phyloP scores from a whole-genome alignment of 2,797 vertebrate genomes.

The Pristis pectinata region DNA sequence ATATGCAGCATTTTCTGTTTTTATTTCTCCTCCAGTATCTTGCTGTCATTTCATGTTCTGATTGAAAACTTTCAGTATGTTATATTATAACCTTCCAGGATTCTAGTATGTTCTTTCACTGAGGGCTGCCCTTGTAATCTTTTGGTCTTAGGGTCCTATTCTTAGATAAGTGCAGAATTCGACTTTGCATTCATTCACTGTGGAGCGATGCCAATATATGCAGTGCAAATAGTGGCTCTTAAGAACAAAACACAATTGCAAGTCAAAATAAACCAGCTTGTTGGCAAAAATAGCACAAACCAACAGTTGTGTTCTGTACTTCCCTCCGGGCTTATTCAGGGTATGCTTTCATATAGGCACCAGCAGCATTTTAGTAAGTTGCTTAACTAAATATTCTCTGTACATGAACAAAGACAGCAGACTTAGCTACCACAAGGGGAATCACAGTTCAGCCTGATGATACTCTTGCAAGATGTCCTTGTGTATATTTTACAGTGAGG shows the following conservation, averaged over 20 bases:
- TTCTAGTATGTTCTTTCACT: neutral
- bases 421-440: neutral
- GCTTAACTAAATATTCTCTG: neutral
- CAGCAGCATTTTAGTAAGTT: neutral
- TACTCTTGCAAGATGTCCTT: neutral
- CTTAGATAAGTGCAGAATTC: neutral
- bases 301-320: neutral
- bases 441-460: neutral
- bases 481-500: no score
- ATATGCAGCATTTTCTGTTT: no score
- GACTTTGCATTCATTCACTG: neutral
- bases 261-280: neutral
- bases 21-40: neutral
- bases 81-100: neutral
- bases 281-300: neutral
- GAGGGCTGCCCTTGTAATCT: neutral
- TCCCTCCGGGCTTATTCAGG: neutral
- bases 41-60: neutral
- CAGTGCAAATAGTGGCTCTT: neutral
- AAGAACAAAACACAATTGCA: neutral
- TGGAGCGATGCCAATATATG: neutral
- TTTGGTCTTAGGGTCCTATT: neutral
- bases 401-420: neutral
- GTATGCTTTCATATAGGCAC: neutral
- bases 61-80: neutral